Evolutionary conservation across 2,888 invertebrate species (phyloP).

Genomic region (Graphium colonna): DNA sequence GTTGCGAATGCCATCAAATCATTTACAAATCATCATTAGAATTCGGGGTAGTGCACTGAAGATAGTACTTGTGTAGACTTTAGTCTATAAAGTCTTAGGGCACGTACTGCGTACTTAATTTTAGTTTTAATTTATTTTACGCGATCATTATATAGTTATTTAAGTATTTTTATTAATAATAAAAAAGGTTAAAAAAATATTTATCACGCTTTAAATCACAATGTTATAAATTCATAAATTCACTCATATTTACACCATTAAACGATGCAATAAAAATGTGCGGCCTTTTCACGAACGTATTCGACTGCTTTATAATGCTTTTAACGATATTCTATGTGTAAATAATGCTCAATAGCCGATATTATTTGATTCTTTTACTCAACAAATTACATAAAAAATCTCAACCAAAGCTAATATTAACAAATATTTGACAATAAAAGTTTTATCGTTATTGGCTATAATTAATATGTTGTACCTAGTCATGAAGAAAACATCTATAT

Average conservation of each 20-base stretch:
- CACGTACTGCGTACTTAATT: slow-evolving; percentile 41
- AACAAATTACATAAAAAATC: not conserved
- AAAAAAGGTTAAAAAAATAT: slow-evolving; percentile 39
- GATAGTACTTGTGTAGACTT: slow-evolving; percentile 75
- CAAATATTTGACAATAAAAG: slow-evolving; percentile 36
- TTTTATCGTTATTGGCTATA: slow-evolving; percentile 51
- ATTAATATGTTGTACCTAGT: slow-evolving; percentile 53
- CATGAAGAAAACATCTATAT: slow-evolving; percentile 67
- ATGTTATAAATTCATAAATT: slow-evolving; percentile 21
- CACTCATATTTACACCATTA: slow-evolving; percentile 28
- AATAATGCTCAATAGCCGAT: slow-evolving; percentile 25
- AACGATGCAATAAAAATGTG: slow-evolving; percentile 40
- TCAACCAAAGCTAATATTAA: slow-evolving; percentile 32
- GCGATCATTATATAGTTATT: slow-evolving; percentile 53
- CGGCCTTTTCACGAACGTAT: slow-evolving; percentile 55
- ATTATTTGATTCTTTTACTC: slow-evolving; percentile 1
- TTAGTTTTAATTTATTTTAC: slow-evolving; percentile 60
- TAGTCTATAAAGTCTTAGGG: slow-evolving; percentile 70
- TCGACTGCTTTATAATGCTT: slow-evolving; percentile 47
- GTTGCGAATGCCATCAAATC: slow-evolving; percentile 15
- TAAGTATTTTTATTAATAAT: slow-evolving; percentile 50
- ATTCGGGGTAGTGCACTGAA: slow-evolving; percentile 41
- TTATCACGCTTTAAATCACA: slow-evolving; percentile 18
- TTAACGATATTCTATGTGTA: slow-evolving; percentile 25
- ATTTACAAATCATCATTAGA: slow-evolving; percentile 27